Evolutionary conservation across 2,888 invertebrate genomes (phyloP), one percentile per base, ranked within the genome.

Genomic region (Tachina fera): DNA sequence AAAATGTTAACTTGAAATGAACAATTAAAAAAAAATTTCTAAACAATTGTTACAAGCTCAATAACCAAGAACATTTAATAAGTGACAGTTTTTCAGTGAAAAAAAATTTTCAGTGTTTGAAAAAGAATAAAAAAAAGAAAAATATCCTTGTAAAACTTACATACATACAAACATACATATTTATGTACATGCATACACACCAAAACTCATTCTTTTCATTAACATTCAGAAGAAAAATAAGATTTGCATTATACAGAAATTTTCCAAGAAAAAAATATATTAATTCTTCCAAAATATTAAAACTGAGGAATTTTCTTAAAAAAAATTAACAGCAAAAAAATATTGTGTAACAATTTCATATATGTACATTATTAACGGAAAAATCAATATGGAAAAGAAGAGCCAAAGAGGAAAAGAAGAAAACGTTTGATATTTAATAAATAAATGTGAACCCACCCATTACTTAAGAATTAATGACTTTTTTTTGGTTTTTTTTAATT

Each of bases 151-250:
- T 87, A 88, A 89, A 88, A 89, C 87, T 82, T 83, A 91, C 89
- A 88, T 90, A 91, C 89, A 89, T 90, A 91, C 90, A 91, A 89
- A 22, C 22, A 22, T 83, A 91, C 89, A 88, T 90, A 91, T 89
- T 89, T 89, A 91, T 89, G 91, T 89, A 90, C 89, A 31, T 31
- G 6, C 31, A 31, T 31, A 31, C 31, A 31, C 31, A 90, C 89
- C 87, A 84, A 89, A 89, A 87, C 88, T 88, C 87, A 89, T 89
- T 88, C 88, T 87, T 56, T 51, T 88, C 63, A 53, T 86, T 51
- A 47, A 2, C 3, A 14, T 16, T 16, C 8, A 53, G 47, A 13
- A 43, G 14, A 31, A 43, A 65, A 41, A 53, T 3, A 43, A 41
- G n/a, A 68, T 19, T 51, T 49, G 56, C 31, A 0, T 9, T 68